phyloP scores from a whole-genome alignment of 2,113 vertebrate genomes.

The Sylvia atricapilla region DNA sequence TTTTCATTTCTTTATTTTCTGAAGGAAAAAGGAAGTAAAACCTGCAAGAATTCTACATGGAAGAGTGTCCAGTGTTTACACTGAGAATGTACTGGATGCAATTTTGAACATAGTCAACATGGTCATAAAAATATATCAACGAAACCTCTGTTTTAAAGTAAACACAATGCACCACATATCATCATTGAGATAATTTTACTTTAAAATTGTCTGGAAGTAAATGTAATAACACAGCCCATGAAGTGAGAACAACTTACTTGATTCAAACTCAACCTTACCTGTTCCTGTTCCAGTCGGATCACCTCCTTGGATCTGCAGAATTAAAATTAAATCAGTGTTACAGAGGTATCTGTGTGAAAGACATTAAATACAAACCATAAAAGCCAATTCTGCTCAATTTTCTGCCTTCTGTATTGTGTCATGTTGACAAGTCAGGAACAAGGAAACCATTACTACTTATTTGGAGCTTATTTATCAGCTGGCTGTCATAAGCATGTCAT shows the following conservation, averaged over 20 bases:
- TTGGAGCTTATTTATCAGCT: not conserved
- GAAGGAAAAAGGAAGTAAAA: not conserved
- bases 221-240: not conserved
- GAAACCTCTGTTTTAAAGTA: not conserved
- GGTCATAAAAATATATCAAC: not conserved
- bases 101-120: not conserved
- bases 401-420: not conserved
- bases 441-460: not conserved
- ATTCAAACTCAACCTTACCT: slow-evolving; percentile 72
- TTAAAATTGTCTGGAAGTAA: not conserved
- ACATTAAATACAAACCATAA: not conserved
- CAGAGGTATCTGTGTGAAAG: not conserved
- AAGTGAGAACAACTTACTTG: not conserved
- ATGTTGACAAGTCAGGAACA: not conserved
- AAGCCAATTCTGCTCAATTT: not conserved
- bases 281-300: slow-evolving; percentile 95
- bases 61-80: not conserved
- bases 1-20: slow-evolving; percentile 8
- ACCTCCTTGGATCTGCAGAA: slow-evolving; percentile 91
- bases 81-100: not conserved
- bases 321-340: slow-evolving; percentile 28
- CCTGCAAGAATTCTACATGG: not conserved
- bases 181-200: not conserved
- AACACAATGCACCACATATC: not conserved
- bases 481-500: not conserved